Conservation (phyloP, 1,140 invertebrate genomes). For the Dolichoris vasculosae region DNA sequence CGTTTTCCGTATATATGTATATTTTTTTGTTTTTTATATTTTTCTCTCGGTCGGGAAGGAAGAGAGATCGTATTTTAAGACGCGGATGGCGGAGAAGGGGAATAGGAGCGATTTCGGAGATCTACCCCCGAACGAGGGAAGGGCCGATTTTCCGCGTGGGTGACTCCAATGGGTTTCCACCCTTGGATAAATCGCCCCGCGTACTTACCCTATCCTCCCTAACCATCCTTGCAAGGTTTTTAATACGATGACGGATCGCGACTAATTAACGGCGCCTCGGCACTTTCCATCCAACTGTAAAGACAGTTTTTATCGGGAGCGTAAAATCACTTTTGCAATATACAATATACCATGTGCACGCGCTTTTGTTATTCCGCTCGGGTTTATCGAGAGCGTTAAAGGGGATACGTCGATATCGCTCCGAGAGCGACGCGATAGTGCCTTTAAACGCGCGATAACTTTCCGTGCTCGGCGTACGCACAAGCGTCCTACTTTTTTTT, state of each 20-base stretch:
- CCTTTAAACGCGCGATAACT: conserved; percentile 11
- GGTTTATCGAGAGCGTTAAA: conserved; percentile 38
- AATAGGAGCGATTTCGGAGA: background rate
- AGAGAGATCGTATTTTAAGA: background rate
- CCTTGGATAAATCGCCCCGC: too few relatives aligned
- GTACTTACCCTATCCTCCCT: too few relatives aligned
- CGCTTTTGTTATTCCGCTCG: conserved; percentile 19
- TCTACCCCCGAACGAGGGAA: background rate
- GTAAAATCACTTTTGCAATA: background rate
- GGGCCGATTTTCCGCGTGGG: too few relatives aligned
- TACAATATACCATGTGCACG: background rate
- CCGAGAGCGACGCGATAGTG: background rate
- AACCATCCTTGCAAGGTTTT: too few relatives aligned
- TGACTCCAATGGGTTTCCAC: too few relatives aligned
- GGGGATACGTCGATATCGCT: conserved; percentile 14
- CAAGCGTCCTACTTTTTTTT: too few relatives aligned
- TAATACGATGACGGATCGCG: background rate
- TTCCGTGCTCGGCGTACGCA: background rate
- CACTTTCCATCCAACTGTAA: background rate
- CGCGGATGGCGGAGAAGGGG: background rate
- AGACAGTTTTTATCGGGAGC: background rate
- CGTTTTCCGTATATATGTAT: too few relatives aligned
- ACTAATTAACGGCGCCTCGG: background rate
- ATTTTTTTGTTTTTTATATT: too few relatives aligned
- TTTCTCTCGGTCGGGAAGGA: background rate